Percentiles rank a stretch among this genome's conserved stretches.
These are phyloP conservation scores for Podarcis cretensis DNA, from an alignment of 2,113 vertebrate genomes.

Conservation along the genomic window DNA sequence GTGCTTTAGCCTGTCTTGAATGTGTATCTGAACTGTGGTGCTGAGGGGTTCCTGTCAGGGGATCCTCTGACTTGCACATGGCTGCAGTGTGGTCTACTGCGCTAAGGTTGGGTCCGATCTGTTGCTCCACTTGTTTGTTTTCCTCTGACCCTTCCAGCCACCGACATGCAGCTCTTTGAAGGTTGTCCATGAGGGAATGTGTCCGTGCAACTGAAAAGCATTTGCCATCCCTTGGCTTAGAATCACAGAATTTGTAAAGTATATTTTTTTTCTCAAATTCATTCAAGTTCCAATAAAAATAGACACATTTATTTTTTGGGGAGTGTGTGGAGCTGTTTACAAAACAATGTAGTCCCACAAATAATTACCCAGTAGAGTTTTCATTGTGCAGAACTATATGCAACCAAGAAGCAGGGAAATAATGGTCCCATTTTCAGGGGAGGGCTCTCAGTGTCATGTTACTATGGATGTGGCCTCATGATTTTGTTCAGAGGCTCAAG, in stretches of 20 bases:
- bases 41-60: too few relatives aligned
- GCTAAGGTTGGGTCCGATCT: too few relatives aligned
- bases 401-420: background rate
- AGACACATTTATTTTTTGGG: background rate
- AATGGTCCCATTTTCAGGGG: background rate
- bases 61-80: too few relatives aligned
- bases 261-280: background rate
- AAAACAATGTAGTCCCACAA: background rate
- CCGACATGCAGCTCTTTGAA: too few relatives aligned
- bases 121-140: too few relatives aligned
- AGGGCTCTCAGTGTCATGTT: background rate
- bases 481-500: background rate
- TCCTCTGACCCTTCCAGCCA: too few relatives aligned
- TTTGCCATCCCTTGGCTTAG: background rate
- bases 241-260: background rate
- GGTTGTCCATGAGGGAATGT: too few relatives aligned
- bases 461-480: background rate
- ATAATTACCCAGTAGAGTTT: background rate
- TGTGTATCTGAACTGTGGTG: too few relatives aligned
- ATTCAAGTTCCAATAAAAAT: background rate
- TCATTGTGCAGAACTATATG: background rate
- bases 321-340: conserved; percentile 1
- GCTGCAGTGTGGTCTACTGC: too few relatives aligned
- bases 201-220: too few relatives aligned
- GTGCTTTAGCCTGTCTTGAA: too few relatives aligned